Evolutionary conservation across 2,113 vertebrate genomes (phyloP).

Genomic region (Calidris pygmaea): DNA sequence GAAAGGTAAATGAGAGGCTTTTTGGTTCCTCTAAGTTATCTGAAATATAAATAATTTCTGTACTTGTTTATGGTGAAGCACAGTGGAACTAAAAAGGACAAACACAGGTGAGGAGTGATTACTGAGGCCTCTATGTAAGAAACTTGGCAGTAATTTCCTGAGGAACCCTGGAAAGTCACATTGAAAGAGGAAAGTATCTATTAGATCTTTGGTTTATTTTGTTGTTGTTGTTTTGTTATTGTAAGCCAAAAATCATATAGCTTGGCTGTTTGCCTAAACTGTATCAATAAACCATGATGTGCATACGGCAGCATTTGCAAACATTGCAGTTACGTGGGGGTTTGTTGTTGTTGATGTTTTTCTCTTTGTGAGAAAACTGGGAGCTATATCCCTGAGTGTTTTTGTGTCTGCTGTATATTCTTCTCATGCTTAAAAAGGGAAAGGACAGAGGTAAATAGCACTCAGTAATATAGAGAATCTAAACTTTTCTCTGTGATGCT

Average conservation of each 20-base stretch:
- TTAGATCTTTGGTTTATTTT: neutral
- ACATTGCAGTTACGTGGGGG: neutral
- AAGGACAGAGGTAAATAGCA: neutral
- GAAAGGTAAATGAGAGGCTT: neutral
- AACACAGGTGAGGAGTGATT: neutral
- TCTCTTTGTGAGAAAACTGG: neutral
- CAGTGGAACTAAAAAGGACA: neutral
- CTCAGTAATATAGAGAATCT: neutral
- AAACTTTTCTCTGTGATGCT: neutral
- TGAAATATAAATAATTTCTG: slow-evolving; percentile 17
- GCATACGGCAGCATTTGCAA: neutral
- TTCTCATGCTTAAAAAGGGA: neutral
- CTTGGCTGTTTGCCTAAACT: neutral
- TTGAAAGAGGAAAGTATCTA: neutral
- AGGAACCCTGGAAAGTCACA: neutral
- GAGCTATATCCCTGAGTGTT: neutral
- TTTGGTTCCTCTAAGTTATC: neutral
- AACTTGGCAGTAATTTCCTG: neutral
- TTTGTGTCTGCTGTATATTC: neutral
- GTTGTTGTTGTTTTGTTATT: neutral
- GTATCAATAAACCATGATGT: neutral
- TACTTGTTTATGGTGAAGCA: neutral
- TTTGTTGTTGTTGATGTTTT: neutral
- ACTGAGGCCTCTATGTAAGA: neutral
- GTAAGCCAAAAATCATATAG: neutral